Evolutionary conservation across 1,140 invertebrate genomes (phyloP), one percentile per base, ranked within the genome.

Genomic region (Hyphantria cunea): DNA sequence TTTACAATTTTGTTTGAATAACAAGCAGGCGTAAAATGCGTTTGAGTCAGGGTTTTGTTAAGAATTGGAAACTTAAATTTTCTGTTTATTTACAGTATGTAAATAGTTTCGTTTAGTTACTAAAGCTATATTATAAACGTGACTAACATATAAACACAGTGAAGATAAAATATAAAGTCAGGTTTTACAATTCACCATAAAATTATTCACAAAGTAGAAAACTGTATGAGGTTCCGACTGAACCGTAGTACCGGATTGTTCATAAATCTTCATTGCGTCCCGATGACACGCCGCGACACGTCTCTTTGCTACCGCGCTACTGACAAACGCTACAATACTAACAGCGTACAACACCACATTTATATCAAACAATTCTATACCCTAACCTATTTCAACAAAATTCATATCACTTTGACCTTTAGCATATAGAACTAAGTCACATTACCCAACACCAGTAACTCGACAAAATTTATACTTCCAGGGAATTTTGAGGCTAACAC

Each of bases 191-290:
- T 51, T 51, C 34, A 25, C 47, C 56, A 44, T 60, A 60, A 60
- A 64, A 49, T 54, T 60, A 66, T 60, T 41, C 54, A 71, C 68
- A 79, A 77, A 76, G 70, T 78, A 73, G 68, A 70, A 78, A 78
- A 77, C 64, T 66, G 68, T 66, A 80, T 78, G 72, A 73, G 69
- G 70, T 68, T 70, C 64, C 68, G 72, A 76, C 72, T 77, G 72
- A 74, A 72, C 64, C 77, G 53, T 53, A 71, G 70, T 70, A 67
- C 70, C 66, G 66, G 60, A 62, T 72, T 76, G 82, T 82, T 86
- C 86, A 89, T 90, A 90, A 90, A 90, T 90, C 87, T 90, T 90
- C 84, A 89, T 90, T 85, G 87, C 85, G 78, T 86, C 82, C 79
- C 86, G 87, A 90, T 86, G 87, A 90, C 86, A 88, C 72, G 82